phyloP scores from a whole-genome alignment of 2,797 vertebrate species.

The Fratercula arctica region DNA sequence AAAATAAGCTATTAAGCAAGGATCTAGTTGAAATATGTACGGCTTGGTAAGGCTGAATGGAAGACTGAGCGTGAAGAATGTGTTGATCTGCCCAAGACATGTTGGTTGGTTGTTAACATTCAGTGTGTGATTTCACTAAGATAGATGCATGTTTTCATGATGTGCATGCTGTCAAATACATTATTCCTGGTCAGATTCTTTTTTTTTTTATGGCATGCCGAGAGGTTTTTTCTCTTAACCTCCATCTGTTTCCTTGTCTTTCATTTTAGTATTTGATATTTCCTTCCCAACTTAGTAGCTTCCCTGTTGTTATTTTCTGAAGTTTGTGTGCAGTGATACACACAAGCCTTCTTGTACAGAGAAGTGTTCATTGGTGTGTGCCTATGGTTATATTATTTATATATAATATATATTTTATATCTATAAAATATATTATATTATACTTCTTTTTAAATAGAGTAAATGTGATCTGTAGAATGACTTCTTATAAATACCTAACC shows the following conservation, averaged over 20 bases:
- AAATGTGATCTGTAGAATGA: not conserved
- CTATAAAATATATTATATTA: too few relatives aligned
- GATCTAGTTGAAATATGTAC: not conserved
- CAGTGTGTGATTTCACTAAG: not conserved
- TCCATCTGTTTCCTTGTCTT: not conserved
- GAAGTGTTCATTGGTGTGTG: not conserved
- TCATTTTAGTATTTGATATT: not conserved
- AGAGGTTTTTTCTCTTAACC: not conserved
- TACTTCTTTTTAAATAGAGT: not conserved
- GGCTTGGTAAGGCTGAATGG: not conserved
- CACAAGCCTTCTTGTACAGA: not conserved
- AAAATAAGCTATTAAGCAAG: not conserved
- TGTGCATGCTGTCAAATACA: not conserved
- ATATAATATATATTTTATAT: not conserved
- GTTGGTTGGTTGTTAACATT: not conserved
- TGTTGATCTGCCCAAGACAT: not conserved
- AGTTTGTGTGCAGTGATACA: not conserved
- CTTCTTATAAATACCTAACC: not conserved
- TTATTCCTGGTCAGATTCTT: not conserved
- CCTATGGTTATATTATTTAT: not conserved
- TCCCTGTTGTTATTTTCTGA: not conserved
- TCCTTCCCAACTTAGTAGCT: not conserved
- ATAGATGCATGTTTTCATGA: not conserved
- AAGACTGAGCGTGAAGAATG: slow-evolving; percentile 18
- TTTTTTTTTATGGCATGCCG: not conserved